Evolutionary conservation across 64 coral and sea anemone genomes (phyloP).

Genomic region (Astreopora myriophthalma): DNA sequence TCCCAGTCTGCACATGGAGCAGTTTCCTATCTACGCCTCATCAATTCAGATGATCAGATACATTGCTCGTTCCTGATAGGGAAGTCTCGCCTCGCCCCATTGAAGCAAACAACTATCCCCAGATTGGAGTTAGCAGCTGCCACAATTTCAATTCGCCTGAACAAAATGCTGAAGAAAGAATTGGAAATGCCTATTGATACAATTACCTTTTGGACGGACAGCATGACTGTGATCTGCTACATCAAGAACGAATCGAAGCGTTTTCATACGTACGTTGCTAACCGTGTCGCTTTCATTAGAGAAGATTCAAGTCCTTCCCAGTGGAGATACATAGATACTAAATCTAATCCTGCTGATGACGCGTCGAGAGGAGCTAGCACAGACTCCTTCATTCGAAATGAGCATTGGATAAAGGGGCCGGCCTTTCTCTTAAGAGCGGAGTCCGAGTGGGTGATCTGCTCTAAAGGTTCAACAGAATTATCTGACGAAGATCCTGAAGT

Average conservation of each 20-base stretch:
- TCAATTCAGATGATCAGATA: no score
- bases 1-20: no score
- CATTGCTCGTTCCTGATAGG: neutral
- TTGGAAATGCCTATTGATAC: no score
- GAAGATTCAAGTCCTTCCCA: no score
- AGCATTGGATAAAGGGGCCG: neutral
- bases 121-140: no score
- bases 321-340: no score
- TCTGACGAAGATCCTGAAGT: no score
- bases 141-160: neutral
- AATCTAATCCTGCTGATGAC: no score
- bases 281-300: constrained; percentile 20
- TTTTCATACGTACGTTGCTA: constrained; percentile 3
- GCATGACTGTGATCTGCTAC: constrained; percentile 34
- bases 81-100: constrained; percentile 25
- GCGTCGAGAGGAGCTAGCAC: neutral
- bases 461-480: no score
- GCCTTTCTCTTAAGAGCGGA: neutral
- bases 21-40: no score
- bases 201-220: constrained; percentile 32
- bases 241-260: constrained; percentile 7
- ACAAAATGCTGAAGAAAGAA: neutral
- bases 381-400: neutral
- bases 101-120: constrained; percentile 8
- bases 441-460: neutral